Percentiles rank a stretch among this genome's conserved stretches.
These are phyloP conservation scores for Melangyna quadrimaculata DNA, from an alignment of 2,888 invertebrate genomes.

Conservation along the genomic window DNA sequence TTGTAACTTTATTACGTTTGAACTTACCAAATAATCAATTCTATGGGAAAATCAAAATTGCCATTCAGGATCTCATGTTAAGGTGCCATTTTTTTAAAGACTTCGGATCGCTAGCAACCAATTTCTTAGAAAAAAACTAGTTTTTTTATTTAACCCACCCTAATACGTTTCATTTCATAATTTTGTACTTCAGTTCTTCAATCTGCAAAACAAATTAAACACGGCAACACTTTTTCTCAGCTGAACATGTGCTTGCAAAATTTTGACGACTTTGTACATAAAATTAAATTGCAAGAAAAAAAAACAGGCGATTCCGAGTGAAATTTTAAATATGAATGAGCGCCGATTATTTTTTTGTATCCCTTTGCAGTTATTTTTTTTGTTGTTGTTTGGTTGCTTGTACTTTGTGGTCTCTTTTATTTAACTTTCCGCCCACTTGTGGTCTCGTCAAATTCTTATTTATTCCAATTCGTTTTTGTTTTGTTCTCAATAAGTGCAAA, in stretches of 20 bases:
- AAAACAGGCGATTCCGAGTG: slow-evolving; percentile 7
- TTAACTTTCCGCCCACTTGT: slow-evolving; percentile 25
- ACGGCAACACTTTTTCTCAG: neutral
- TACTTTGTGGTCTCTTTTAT: slow-evolving; percentile 18
- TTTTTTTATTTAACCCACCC: too few relatives aligned
- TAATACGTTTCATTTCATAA: too few relatives aligned
- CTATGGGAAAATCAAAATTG: too few relatives aligned
- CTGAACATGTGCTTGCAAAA: slow-evolving; percentile 36
- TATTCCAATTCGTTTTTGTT: slow-evolving; percentile 20
- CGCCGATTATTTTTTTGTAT: slow-evolving; percentile 7
- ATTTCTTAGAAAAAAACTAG: too few relatives aligned
- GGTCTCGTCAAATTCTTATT: neutral
- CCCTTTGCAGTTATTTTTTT: neutral
- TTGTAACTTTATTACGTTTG: too few relatives aligned
- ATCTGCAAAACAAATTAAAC: neutral
- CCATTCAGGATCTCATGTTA: too few relatives aligned
- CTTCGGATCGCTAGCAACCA: too few relatives aligned
- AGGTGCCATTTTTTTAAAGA: too few relatives aligned
- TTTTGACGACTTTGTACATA: slow-evolving; percentile 14
- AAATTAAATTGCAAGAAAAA: neutral
- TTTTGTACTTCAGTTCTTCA: too few relatives aligned
- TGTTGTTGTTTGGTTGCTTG: too few relatives aligned
- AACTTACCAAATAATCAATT: too few relatives aligned
- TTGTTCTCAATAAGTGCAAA: slow-evolving; percentile 6
- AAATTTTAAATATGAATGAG: slow-evolving; percentile 43